Base-by-base conservation (phyloP, 2,113 vertebrate species). In the Mungos mungo region DNA sequence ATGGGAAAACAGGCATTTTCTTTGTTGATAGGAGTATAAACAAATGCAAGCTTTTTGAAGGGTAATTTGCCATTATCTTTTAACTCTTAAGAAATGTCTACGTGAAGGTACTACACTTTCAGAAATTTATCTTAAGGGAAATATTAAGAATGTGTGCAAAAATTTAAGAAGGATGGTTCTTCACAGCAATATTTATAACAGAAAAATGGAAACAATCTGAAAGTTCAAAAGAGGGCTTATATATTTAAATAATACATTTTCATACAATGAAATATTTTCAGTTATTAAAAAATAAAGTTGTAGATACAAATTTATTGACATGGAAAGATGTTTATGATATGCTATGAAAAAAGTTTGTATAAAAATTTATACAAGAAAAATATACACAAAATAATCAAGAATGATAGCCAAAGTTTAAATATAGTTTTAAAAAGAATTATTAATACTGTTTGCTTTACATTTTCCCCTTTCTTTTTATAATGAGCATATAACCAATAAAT, bases 341-440 rank as follows among this genome's bases (percentile, higher is more conserved):
- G 33, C 18, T 91, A 31, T 83, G 14, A 66, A 95, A 87, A 97
- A 65, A 74, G 68, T 3, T 72, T 88, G 86, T 38, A 84, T 35
- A 92, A 92, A 76, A 93, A 77, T 65, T 47, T 77, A 29, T 77
- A 76, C n/a, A 8, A 89, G 68, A 81, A 88, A 87, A 97, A 86
- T 47, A 87, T 16, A 82, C 7, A 71, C 27, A 74, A 91, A 85
- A 81, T 88, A 92, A 74, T 95, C 50, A 93, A 77, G 27, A 89
- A 82, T 15, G 47, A 76, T 13, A 85, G 57, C 50, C 13, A 88
- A 85, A 93, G 13, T 77, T 92, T 90, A 90, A 84, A 68, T 25
- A 90, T 1, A 77, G 16, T 63, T 88, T 93, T 66, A 97, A 84
- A n/a, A 92, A 82, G 4, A 82, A 95, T 72, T 86, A 91, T 88